Conservation (phyloP, 2,113 vertebrate species). For the Candoia aspera region DNA sequence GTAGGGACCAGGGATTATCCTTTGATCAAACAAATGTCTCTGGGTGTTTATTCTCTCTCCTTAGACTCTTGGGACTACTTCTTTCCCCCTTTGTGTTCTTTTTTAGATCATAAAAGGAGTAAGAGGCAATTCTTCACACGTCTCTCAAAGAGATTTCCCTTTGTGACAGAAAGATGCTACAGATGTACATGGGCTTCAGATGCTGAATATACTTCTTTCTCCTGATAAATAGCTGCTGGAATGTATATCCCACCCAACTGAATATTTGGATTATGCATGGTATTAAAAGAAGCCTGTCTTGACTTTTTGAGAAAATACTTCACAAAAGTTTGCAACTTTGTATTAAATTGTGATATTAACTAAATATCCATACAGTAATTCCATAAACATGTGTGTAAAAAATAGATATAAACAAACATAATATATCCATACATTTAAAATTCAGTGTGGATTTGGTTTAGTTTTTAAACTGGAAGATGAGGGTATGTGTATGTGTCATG, state of each 20-base stretch:
- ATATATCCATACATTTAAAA: not conserved
- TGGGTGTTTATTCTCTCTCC: not conserved
- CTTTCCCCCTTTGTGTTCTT: not conserved
- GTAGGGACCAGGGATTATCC: not conserved
- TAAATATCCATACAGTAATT: not conserved
- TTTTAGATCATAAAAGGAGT: not conserved
- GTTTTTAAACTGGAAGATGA: not conserved
- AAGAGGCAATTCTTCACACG: not conserved
- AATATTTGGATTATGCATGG: slow-evolving; percentile 27
- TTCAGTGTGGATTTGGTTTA: not conserved
- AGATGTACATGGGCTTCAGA: slow-evolving; percentile 1
- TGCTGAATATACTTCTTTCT: slow-evolving; percentile 10
- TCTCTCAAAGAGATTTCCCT: slow-evolving; percentile 6
- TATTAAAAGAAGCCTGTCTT: not conserved
- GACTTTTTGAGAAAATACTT: not conserved
- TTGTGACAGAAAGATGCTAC: not conserved
- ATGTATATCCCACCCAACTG: not conserved
- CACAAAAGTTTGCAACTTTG: not conserved
- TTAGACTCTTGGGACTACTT: not conserved
- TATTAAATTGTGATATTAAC: not conserved
- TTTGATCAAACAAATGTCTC: not conserved
- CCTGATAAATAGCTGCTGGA: slow-evolving; percentile 25
- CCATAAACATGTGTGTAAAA: not conserved
- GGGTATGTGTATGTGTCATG: no score
- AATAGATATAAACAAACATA: not conserved